Base-by-base conservation (phyloP, 2,797 vertebrate genomes). In the Acridotheres tristis region DNA sequence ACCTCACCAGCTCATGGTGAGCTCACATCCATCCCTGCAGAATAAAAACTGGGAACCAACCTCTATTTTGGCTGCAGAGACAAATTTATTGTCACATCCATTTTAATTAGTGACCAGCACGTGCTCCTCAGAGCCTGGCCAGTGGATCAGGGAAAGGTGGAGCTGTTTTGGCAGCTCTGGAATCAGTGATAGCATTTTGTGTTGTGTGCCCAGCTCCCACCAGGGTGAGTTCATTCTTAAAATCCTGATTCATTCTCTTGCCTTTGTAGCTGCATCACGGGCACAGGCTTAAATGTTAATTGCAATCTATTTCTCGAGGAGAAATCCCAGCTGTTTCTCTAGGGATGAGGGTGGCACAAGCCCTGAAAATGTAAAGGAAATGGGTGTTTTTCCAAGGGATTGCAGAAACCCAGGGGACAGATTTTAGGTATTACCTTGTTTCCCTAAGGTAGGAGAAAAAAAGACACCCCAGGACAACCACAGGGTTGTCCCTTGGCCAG, bases 281-380 rank as follows among this genome's bases (percentile, higher is more conserved):
- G 57, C 42, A 51, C 11, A 68, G n/a, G 45, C 36, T 95, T 57
- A 92, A 91, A 94, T 81, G 93, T 85, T 94, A 94, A 96, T 88
- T 96, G 94, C 91, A 82, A 90, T 88, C 45, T 61, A 66, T 74
- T 93, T 25, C 77, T 77, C 1, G 0, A 42, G 68, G 89, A 75
- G 47, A 67, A 95, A 94, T 95, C 90, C 74, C 55, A 94, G 88
- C 89, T 92, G 85, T 80, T 95, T 83, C 96, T 88, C 87, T 76
- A 43, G 91, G 91, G 95, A 96, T 67, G 85, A 91, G 77, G 3
- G 8, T 4, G 34, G 16, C 77, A n/a, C 36, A 9, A 45, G 23
- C 15, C 11, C 75, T 66, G 76, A 43, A 63, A 88, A 85, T 7
- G 10, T 8, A 17, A 75, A 77, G 58, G 7, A 55, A 79, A 47